Conservation (phyloP, 2,888 invertebrate species). For the Cataglyphis altisquamis region DNA sequence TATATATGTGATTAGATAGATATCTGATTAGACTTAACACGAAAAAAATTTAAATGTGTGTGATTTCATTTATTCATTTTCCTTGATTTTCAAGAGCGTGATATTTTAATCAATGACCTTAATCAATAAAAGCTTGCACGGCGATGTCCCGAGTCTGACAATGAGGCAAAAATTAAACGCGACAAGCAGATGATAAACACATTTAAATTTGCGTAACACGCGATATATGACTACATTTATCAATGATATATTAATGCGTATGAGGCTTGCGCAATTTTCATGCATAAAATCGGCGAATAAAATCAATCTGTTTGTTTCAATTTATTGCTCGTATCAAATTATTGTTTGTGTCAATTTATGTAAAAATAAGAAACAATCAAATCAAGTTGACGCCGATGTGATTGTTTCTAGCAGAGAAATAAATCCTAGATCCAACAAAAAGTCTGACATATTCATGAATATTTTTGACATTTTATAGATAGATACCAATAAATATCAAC, state of each 20-base stretch:
- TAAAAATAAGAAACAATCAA: neutral
- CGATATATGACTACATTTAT: conserved; percentile 1
- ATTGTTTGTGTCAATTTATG: conserved; percentile 18
- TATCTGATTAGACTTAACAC: no score
- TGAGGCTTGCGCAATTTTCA: conserved; percentile 5
- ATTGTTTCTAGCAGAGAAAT: conserved; percentile 32
- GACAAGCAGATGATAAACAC: neutral
- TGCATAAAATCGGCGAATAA: neutral
- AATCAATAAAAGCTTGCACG: neutral
- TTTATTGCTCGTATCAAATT: no score
- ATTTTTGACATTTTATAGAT: neutral
- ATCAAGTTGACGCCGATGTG: neutral
- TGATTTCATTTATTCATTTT: neutral
- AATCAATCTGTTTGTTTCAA: no score
- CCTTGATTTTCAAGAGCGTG: neutral
- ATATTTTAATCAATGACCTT: conserved; percentile 12
- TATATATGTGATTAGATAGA: neutral
- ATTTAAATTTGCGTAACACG: neutral
- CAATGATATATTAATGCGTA: neutral
- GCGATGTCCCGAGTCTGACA: neutral
- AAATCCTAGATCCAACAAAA: neutral
- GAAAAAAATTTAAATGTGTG: neutral
- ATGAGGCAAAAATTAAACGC: conserved; percentile 8
- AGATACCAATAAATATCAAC: neutral
- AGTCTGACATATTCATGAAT: neutral